Evolutionary conservation across 1,140 invertebrate species (phyloP), one percentile per base, ranked within the genome.

Genomic region (Brachionus sp.): DNA sequence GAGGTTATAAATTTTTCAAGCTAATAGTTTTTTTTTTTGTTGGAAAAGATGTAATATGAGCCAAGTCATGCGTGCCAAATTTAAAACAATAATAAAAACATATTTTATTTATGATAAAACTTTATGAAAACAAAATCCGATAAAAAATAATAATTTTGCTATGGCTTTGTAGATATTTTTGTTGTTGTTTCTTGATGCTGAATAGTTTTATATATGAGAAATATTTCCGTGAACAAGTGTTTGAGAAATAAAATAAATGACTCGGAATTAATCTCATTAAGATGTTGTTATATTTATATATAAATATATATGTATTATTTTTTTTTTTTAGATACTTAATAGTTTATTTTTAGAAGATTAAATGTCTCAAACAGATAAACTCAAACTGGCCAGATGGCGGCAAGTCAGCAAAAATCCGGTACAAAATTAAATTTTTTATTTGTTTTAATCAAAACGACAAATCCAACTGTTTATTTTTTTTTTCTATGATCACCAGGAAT

Each of bases 341-440:
- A 39, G 29, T 70, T 66, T 66, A 33, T 66, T 66, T 37, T 33
- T 33, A 42, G 37, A 53, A 77, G 73, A 77, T 44, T 46, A 53
- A 35, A 80, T 80, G 77, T 66, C 77, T 57, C 77, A 80, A 80
- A 62, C 50, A 80, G 77, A 80, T 80, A 66, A 80, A 80, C 39
- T 80, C 35, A 80, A 80, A 42, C 39, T 80, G 35, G 62, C 50
- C 50, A 80, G 77, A 80, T 80, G 77, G 77, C 46, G 50, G 50
- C 77, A 80, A 80, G 77, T 80, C 46, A 80, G 62, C 39, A 66
- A 80, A 66, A 57, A 62, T 39, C 62, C 77, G 77, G 77, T 80
- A 80, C 37, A 33, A 57, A 44, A 80, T 66, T 62, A 35, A 42
- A 42, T 75, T 80, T 62, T 62, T 62, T 80, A 19, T 57, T 80